Base-by-base conservation (phyloP, 1,140 invertebrate species). In the Macrocentrus cingulum region DNA sequence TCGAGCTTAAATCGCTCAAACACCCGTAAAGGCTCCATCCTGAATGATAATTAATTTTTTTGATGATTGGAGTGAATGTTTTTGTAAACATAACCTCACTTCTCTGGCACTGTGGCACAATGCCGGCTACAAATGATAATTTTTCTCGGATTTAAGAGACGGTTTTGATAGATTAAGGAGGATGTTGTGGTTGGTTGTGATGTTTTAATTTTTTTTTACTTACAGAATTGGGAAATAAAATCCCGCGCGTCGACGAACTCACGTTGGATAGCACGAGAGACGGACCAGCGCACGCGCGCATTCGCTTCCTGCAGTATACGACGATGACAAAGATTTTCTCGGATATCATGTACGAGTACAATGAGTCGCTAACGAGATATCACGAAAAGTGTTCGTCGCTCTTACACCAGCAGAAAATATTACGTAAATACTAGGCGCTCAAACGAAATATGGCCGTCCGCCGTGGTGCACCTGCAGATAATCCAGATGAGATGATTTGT, bases 321-420 rank as follows among this genome's bases (percentile, higher is more conserved):
- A 76, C 81, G 8, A 76, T 78, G 68, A 20, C 70, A 49, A 71
- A 74, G 56, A 66, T 77, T 34, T 83, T 80, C 65, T 69, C 76
- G 3, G 80, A 81, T 50, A 85, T 88, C 56, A 89, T 93, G 82
- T 83, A 84, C 46, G 84, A 87, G 60, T 92, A 92, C 71, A 88
- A 91, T 70, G 79, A 81, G 57, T 88, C 85, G 42, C 85, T 92
- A 69, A 80, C 87, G 44, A 85, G 85, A 69, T 90, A 90, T 74
- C 77, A 87, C 56, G 84, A 88, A 70, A 80, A 87, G 63, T 88
- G 87, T 72, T 87, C 88, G 68, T 83, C 82, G n/a, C 77, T 91
- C 56, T 87, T 93, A 68, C 84, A 88, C 45, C 80, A 90, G 59
- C 91, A 93, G 74, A 82, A 90, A 64, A 83, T 84, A 66, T 86